These are phyloP conservation scores for Lordiphosa clarofinis DNA, from an alignment of 1,140 invertebrate genomes.

Conservation along the genomic window DNA sequence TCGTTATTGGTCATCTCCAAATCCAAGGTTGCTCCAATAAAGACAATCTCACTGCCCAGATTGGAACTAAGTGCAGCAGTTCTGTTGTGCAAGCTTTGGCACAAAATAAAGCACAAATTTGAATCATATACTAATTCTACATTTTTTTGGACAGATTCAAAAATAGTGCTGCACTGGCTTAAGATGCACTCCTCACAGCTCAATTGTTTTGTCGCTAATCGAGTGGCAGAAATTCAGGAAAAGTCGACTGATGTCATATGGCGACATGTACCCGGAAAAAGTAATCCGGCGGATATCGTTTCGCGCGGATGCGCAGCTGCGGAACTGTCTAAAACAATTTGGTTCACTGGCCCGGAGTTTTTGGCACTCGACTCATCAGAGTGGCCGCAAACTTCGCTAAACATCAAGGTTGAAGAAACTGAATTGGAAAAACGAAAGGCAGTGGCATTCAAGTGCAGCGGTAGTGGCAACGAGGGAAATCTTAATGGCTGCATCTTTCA, in stretches of 20 bases:
- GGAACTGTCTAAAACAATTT: no score
- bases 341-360: no score
- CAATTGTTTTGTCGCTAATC: slow-evolving; percentile 18
- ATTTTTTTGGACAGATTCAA: slow-evolving; percentile 22
- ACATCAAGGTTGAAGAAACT: not conserved
- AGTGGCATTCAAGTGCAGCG: not conserved
- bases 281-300: slow-evolving; percentile 4
- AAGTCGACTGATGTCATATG: not conserved
- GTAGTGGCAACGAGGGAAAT: not conserved
- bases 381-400: not conserved
- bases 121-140: not conserved
- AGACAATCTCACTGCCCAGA: no score
- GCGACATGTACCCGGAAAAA: slow-evolving; percentile 2
- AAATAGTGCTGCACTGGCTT: slow-evolving; percentile 19
- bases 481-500: not conserved
- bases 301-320: no score
- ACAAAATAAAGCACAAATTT: slow-evolving; percentile 1
- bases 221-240: slow-evolving; percentile 13
- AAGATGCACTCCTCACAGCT: slow-evolving; percentile 14
- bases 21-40: no score
- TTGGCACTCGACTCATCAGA: not conserved
- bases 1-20: no score
- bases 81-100: not conserved
- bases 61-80: not conserved
- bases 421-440: not conserved